A percentile compares a stretch with the other conserved stretches of the same genome.
These are phyloP conservation scores for Sardina pilchardus DNA, from an alignment of 2,113 vertebrate genomes.

Conservation along the genomic window DNA sequence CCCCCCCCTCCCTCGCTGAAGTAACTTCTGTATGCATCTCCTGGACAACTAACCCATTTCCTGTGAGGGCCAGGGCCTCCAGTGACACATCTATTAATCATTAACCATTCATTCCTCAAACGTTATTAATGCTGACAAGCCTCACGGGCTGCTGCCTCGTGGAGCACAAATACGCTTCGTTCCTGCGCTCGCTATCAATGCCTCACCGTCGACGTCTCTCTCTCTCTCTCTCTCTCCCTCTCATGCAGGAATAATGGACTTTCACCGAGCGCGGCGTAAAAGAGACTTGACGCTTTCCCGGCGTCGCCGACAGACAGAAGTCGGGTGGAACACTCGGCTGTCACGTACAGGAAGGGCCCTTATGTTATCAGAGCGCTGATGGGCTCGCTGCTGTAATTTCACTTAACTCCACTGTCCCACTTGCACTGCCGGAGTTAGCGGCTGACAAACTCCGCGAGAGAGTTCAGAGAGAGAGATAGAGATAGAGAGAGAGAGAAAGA, in stretches of 20 bases:
- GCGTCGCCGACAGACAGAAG: background rate
- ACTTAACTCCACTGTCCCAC: background rate
- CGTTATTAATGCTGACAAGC: slow-evolving; percentile 14
- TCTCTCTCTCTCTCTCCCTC: slow-evolving; percentile 4
- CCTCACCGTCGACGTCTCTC: background rate
- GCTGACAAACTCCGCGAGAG: background rate
- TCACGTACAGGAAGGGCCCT: background rate
- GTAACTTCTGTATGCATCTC: background rate
- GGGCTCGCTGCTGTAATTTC: background rate
- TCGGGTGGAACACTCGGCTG: background rate
- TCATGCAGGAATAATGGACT: background rate
- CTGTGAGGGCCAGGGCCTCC: background rate
- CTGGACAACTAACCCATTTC: slow-evolving; percentile 11
- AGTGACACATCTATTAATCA: background rate
- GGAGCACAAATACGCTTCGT: background rate
- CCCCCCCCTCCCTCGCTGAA: background rate
- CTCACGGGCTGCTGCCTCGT: background rate
- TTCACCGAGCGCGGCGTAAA: background rate
- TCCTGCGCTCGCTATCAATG: background rate
- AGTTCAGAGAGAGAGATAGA: background rate
- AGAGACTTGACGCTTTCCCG: background rate
- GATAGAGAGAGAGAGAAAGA: slow-evolving; percentile 28
- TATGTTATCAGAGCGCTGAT: background rate
- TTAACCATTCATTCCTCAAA: background rate
- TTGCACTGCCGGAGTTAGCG: background rate